These are phyloP conservation scores for Cepaea nemoralis DNA, from an alignment of 1,140 invertebrate genomes.

Conservation along the genomic window DNA sequence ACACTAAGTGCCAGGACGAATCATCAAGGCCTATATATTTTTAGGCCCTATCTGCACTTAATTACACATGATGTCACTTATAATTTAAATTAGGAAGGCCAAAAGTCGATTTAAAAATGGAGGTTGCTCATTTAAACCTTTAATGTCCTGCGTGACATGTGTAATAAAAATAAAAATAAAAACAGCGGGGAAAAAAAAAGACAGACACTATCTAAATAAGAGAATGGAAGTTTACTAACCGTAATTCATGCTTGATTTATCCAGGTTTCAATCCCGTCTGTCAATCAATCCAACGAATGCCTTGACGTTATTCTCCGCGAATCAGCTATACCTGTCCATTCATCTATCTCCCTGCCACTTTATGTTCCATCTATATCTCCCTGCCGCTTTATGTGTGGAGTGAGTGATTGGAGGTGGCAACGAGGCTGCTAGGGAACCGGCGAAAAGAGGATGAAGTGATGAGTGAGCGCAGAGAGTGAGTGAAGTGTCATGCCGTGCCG, in stretches of 20 bases:
- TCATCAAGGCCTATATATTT: too few species aligned
- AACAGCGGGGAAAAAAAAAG: background rate
- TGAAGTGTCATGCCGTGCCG: background rate
- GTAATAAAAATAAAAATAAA: background rate
- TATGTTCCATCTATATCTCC: too few species aligned
- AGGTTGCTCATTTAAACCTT: background rate
- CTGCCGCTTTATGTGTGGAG: background rate
- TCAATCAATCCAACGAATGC: background rate
- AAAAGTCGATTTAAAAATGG: background rate
- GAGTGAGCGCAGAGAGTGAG: background rate
- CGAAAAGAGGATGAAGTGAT: background rate
- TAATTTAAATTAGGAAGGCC: background rate
- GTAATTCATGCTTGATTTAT: background rate
- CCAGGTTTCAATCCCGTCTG: background rate
- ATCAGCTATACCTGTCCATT: background rate
- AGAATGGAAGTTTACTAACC: background rate
- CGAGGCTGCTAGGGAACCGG: background rate
- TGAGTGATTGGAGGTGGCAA: background rate
- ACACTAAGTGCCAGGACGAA: too few species aligned
- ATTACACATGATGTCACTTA: too few species aligned
- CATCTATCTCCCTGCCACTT: background rate
- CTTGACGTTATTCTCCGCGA: background rate
- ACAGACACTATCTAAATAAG: background rate
- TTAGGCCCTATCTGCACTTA: too few species aligned
- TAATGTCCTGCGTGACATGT: background rate